Evolutionary conservation across 2,797 vertebrate genomes (phyloP).

Genomic region (Uromys caudimaculatus): DNA sequence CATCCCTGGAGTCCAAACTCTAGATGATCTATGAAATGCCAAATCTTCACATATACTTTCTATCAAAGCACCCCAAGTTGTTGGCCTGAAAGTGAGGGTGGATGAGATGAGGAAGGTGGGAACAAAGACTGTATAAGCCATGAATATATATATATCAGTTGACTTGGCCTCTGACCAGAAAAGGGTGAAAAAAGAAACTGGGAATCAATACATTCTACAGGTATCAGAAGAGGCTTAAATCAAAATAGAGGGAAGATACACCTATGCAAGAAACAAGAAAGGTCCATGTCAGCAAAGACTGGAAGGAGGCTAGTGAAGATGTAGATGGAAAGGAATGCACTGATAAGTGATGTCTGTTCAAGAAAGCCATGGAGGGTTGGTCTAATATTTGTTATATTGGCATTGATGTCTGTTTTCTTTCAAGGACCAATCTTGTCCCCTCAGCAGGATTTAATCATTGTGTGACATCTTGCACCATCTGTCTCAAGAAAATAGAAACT

Average conservation of each 20-base stretch:
- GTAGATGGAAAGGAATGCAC: too few species aligned
- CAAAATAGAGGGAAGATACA: background rate
- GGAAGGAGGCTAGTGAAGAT: background rate
- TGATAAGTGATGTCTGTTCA: background rate
- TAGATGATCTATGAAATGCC: background rate
- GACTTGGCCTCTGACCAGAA: background rate
- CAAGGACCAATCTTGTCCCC: background rate
- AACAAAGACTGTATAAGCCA: background rate
- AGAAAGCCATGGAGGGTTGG: fast-evolving
- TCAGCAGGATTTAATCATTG: background rate
- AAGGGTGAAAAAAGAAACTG: background rate
- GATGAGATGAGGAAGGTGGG: background rate
- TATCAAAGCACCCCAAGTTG: background rate
- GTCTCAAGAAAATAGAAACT: background rate
- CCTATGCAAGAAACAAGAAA: background rate
- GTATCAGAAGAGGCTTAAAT: background rate
- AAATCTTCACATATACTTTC: background rate
- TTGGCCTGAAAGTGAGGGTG: background rate
- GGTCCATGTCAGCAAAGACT: background rate
- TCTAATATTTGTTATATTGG: background rate
- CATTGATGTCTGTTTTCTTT: background rate
- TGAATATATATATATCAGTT: background rate
- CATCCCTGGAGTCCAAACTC: background rate
- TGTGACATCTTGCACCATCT: background rate
- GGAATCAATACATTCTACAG: background rate